phyloP scores from a whole-genome alignment of 2,797 vertebrate genomes.

The Lophius americanus region DNA sequence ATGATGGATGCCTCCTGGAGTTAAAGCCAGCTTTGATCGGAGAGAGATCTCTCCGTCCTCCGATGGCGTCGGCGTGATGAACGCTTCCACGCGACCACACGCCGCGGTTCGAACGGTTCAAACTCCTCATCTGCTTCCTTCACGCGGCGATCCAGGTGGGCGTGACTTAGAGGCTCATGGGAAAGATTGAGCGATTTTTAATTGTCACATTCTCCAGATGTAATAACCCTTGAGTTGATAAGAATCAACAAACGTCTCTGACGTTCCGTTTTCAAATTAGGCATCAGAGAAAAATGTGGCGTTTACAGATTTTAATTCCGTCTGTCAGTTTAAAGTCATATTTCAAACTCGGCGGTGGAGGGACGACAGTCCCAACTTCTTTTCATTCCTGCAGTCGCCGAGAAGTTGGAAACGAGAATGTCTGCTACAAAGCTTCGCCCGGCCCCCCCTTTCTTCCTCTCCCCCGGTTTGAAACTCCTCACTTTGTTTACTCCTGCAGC shows the following conservation, averaged over 20 bases:
- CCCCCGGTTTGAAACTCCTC: constrained; percentile 53
- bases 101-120: background rate
- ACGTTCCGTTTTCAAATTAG: constrained; percentile 81
- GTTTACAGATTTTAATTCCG: constrained; percentile 83
- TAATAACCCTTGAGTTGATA: constrained; percentile 83
- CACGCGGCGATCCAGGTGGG: constrained; percentile 36
- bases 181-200: constrained; percentile 82
- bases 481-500: constrained; percentile 74
- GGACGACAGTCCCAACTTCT: constrained; percentile 78
- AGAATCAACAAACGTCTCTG: constrained; percentile 84
- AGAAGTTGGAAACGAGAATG: constrained; percentile 76
- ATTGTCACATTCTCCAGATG: constrained; percentile 82
- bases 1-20: too few relatives aligned
- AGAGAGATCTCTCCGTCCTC: too few relatives aligned
- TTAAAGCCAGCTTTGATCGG: too few relatives aligned
- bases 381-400: constrained; percentile 71
- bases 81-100: too few relatives aligned
- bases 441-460: constrained; percentile 12
- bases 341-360: constrained; percentile 73
- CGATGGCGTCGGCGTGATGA: too few relatives aligned
- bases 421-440: constrained; percentile 58
- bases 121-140: constrained; percentile 18
- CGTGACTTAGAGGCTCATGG: constrained; percentile 38
- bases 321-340: constrained; percentile 82
- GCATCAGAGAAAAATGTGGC: constrained; percentile 61